Evolutionary conservation across 1,140 invertebrate genomes (phyloP).

Genomic region (Andrena cerasifolii): DNA sequence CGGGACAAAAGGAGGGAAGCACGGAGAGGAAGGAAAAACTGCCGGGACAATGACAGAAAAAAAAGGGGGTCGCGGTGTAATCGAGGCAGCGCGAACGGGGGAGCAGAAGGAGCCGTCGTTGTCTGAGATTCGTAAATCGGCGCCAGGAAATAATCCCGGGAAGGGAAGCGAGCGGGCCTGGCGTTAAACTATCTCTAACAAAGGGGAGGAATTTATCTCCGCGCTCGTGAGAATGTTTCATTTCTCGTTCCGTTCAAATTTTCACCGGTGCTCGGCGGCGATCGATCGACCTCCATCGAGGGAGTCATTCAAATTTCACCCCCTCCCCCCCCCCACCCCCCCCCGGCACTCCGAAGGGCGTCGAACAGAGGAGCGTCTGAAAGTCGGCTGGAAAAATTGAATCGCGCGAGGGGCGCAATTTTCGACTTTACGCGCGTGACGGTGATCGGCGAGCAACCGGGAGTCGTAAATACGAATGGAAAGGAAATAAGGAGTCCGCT

Average conservation of each 20-base stretch:
- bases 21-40: constrained; percentile 27
- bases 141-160: constrained; percentile 32
- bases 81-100: not conserved
- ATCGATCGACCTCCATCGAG: not conserved
- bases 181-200: constrained; percentile 30
- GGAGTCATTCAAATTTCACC: constrained; percentile 1
- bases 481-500: constrained; percentile 65
- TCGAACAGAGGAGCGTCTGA: not conserved
- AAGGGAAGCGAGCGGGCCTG: not conserved
- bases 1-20: constrained; percentile 44
- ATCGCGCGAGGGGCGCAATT: constrained; percentile 48
- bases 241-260: not conserved
- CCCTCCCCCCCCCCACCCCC: not conserved
- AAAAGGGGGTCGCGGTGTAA: constrained; percentile 14
- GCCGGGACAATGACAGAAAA: constrained; percentile 30
- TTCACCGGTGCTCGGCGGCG: not conserved
- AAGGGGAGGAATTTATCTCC: not conserved
- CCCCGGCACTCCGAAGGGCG: not conserved
- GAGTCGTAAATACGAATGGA: constrained; percentile 74
- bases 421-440: constrained; percentile 46
- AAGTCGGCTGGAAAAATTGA: constrained; percentile 15
- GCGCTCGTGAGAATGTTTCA: not conserved
- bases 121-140: constrained; percentile 30
- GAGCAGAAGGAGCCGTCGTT: constrained; percentile 39
- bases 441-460: constrained; percentile 33